Evolutionary conservation across 1,140 invertebrate species (phyloP).

Genomic region (Temnothorax nylanderi): DNA sequence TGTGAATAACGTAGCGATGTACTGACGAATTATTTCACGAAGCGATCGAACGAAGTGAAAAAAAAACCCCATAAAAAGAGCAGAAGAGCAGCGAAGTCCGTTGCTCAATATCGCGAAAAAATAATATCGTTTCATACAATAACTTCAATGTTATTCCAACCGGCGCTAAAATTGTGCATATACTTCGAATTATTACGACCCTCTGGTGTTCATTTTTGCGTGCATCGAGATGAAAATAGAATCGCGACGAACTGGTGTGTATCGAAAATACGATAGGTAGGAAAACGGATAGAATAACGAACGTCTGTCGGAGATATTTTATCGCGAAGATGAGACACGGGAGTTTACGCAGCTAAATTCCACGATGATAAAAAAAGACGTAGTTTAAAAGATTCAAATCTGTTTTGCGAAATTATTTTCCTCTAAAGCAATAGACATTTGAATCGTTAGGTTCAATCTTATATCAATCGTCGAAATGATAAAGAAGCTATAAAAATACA

Average conservation of each 20-base stretch:
- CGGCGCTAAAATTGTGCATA: background rate
- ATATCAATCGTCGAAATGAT: background rate
- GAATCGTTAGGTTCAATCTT: background rate
- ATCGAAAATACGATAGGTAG: background rate
- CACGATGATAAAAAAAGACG: background rate
- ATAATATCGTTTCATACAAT: conserved; percentile 17
- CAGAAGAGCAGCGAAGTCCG: background rate
- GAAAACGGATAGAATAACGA: background rate
- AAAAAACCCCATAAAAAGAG: background rate
- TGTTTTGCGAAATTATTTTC: background rate
- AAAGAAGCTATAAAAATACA: background rate
- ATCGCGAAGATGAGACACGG: background rate
- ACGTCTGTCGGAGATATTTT: background rate
- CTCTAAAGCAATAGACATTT: too few species aligned
- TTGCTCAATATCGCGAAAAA: background rate
- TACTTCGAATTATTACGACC: conserved; percentile 19
- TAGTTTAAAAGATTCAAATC: background rate
- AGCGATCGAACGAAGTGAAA: background rate
- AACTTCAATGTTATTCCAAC: conserved; percentile 24
- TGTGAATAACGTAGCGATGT: conserved; percentile 33
- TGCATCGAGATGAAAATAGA: conserved; percentile 21
- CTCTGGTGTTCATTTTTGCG: background rate
- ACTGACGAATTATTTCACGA: background rate
- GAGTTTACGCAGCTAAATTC: background rate
- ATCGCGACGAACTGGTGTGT: background rate